Base-by-base conservation (phyloP, 2,797 vertebrate genomes). In the Sciaenops ocellatus region DNA sequence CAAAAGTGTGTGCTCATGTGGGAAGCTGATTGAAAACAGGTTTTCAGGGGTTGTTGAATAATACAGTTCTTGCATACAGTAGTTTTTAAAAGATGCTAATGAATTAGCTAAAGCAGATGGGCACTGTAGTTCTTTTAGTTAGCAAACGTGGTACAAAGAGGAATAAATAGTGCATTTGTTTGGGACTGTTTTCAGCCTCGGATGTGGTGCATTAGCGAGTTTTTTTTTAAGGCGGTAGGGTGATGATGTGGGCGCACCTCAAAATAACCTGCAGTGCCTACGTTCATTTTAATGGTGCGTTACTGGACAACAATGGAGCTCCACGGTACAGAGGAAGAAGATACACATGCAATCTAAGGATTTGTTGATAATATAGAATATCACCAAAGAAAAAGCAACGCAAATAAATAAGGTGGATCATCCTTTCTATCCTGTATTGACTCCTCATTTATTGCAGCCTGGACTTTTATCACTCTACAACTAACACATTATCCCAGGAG, bases 401-500 rank as follows among this genome's bases (percentile, higher is more conserved):
- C 68, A 26, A 55, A 55, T 74, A 71, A 75, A 52, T 60, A 44
- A 76, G 72, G 51, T 69, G 72, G 73, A 84, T 87, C 79, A 83
- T 82, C 78, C 11, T 4, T 12, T 82, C 38, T 42, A 52, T 80
- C 38, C 61, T 57, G 15, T 65, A 71, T 74, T 74, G 73, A 73
- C 67, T 79, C 28, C 66, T 34, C 66, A 74, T 87, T 85, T 73
- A 68, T 76, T 68, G 80, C 52, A 44, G 66, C 66, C 60, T 15
- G 4, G 46, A 76, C 71, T 59, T 74, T 80, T 69, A 85, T 67
- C 55, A 56, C 76, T 89, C 75, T 11, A 60, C 77, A 79, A 55
- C 84, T 28, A 85, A 87, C 79, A 75, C 78, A 85, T 92, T 73
- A 83, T 90, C 77, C 81, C 69, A 82, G 87, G 74, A 88, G 76